These are phyloP conservation scores for Tokudaia muenninki DNA, from an alignment of 2,797 vertebrate genomes.

Conservation along the genomic window DNA sequence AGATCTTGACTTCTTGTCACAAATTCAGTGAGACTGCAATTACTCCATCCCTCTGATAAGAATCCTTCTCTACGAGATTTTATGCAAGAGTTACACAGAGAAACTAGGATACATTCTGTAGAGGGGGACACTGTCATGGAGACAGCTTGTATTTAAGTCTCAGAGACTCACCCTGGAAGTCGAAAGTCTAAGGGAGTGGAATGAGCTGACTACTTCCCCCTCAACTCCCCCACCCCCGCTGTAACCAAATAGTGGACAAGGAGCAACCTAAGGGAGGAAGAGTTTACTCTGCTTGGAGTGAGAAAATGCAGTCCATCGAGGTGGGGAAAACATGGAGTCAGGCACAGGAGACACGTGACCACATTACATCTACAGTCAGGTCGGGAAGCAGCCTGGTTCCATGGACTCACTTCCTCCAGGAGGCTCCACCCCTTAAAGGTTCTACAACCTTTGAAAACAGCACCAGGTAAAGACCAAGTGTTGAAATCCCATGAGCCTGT, in stretches of 20 bases:
- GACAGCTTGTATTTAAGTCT: not conserved
- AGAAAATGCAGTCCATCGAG: not conserved
- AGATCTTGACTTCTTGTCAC: not conserved
- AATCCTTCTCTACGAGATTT: not conserved
- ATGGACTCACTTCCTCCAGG: not conserved
- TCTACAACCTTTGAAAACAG: not conserved
- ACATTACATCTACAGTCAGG: too few species aligned
- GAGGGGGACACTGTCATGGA: not conserved
- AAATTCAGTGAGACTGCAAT: not conserved
- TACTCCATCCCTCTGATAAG: not conserved
- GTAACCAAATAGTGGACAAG: not conserved
- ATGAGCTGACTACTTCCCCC: not conserved
- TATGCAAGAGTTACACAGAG: not conserved
- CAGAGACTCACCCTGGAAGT: not conserved
- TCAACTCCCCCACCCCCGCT: too few species aligned
- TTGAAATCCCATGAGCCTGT: not conserved
- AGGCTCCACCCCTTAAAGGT: not conserved
- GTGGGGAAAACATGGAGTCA: too few species aligned
- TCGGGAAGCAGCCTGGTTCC: not conserved
- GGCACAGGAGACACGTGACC: not conserved
- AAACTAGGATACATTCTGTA: not conserved
- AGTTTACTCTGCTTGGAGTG: not conserved
- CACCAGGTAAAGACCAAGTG: not conserved
- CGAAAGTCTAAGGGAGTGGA: not conserved
- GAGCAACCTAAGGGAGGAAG: not conserved